A percentile compares a stretch with the other conserved stretches of the same genome.
These are phyloP conservation scores for Platygyra sinensis DNA, from an alignment of 64 coral and sea anemone species.

Conservation along the genomic window DNA sequence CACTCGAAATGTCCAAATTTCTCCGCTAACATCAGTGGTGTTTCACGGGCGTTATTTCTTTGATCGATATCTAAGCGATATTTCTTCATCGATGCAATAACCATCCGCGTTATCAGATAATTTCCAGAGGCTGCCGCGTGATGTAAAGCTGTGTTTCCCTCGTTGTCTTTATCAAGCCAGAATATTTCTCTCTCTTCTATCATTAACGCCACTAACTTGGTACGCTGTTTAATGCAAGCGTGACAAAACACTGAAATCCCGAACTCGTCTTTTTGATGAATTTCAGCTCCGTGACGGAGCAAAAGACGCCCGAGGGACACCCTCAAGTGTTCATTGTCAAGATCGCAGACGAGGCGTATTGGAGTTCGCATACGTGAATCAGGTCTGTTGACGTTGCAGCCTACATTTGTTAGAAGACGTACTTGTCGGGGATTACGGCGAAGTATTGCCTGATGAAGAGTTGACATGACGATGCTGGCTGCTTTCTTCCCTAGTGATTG, in stretches of 20 bases:
- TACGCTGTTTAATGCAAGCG: conserved; percentile 27
- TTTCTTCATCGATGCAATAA: conserved; percentile 51
- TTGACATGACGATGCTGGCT: neutral
- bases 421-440: conserved; percentile 37
- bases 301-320: conserved; percentile 34
- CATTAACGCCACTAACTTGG: conserved; percentile 23
- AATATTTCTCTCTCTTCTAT: conserved; percentile 40
- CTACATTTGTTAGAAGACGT: conserved; percentile 19
- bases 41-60: conserved; percentile 47
- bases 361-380: conserved; percentile 54
- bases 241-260: conserved; percentile 49
- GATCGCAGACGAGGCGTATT: conserved; percentile 41
- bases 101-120: neutral
- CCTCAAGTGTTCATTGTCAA: conserved; percentile 25
- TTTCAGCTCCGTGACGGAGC: conserved; percentile 22
- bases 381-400: conserved; percentile 47
- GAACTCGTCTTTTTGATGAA: neutral
- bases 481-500: neutral
- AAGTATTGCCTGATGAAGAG: conserved; percentile 51
- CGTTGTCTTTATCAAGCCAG: conserved; percentile 37
- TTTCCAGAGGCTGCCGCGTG: conserved; percentile 37
- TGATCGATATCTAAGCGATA: conserved; percentile 31
- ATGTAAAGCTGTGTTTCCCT: conserved; percentile 56
- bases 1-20: conserved; percentile 34
- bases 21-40: conserved; percentile 44